Base-by-base conservation (phyloP, 2,113 vertebrate species). In the Nothobranchius kuhntae region DNA sequence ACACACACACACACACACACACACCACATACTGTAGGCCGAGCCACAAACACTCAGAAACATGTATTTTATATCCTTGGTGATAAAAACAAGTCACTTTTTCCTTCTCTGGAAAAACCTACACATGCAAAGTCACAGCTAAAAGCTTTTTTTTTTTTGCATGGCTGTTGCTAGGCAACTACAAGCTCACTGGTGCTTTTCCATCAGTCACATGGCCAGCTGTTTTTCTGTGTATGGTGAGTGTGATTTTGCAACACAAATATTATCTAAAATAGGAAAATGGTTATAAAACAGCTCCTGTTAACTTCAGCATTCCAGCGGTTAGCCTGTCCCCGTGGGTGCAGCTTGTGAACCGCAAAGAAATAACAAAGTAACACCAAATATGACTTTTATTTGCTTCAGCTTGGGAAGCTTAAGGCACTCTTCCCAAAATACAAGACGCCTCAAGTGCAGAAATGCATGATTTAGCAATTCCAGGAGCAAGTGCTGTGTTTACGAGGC, bases 81-180 rank as follows among this genome's bases (percentile, higher is more conserved):
- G 1, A 21, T 21, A 21, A 30, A 30, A 30, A 30, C 30, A 30
- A 30, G 30, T 30, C 2, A 30, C 30, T 30, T 30, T 30, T 30
- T 30, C 26, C 38, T 13, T 30, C 26, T 24, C 14, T 13, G 21
- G 0, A 21, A 47, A 52, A 80, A 52, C 21, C 36, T 30, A 56
- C 47, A 54, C 24, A 62, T 13, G 53, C 4, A 46, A 48, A 65
- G 57, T 52, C 10, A 7, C 2, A 66, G 63, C 63, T n/a, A 14
- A 47, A 40, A 12, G 50, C 46, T 61, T 21, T 21, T 21, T 21
- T 21, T 50, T 80, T 45, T 71, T 71, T 80, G 63, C 74, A 66
- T 69, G 7, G 1, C 62, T 71, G 83, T 86, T 88, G 79, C 81
- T 64, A 78, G 69, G 83, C 55, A 46, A 84, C 73, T 14, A 44